Base-by-base conservation (phyloP, 2,888 invertebrate species). In the Eupithecia inturbata region DNA sequence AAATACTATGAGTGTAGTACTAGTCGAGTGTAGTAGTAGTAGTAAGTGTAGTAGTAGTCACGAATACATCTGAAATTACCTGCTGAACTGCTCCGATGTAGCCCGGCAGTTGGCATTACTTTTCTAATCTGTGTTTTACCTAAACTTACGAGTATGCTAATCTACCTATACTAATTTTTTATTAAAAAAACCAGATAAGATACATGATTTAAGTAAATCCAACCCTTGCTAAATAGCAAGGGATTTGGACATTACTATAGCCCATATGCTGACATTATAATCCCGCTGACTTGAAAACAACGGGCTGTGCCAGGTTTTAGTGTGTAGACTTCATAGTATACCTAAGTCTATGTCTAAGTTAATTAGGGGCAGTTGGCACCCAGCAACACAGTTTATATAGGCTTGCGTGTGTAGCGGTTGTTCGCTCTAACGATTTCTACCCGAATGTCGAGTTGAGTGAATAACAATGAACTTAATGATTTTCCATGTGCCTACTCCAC, bases 391-490 rank as follows among this genome's bases (percentile, higher is more conserved):
- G 67, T 41, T 72, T 74, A 77, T 67, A 68, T 71, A 33, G 31
- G 62, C 4, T 76, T 68, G 78, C 80, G 77, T 80, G 79, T 66
- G 45, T 22, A 41, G 19, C n/a, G 70, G 72, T 72, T 72, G 68
- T 80, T 79, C 71, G 70, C 69, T 41, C 4, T 33, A 78, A 77
- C 73, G 71, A 68, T 57, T 70, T 72, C 63, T 71, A 66, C 70
- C 66, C 41, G 71, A 76, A 73, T 68, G 67, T 71, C 67, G 75
- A 77, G 73, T 72, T 77, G 72, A 77, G 66, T 70, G 70, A 72
- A 75, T 75, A 75, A 73, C 67, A 78, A 77, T 78, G 75, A 74
- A 75, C 74, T 70, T 69, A 71, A 77, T 64, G 64, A 64, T 74
- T 76, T 73, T 77, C 75, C 75, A 77, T 77, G 69, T 73, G 39